Evolutionary conservation across 2,888 invertebrate species (phyloP).

Genomic region (Geophilus truncorum): DNA sequence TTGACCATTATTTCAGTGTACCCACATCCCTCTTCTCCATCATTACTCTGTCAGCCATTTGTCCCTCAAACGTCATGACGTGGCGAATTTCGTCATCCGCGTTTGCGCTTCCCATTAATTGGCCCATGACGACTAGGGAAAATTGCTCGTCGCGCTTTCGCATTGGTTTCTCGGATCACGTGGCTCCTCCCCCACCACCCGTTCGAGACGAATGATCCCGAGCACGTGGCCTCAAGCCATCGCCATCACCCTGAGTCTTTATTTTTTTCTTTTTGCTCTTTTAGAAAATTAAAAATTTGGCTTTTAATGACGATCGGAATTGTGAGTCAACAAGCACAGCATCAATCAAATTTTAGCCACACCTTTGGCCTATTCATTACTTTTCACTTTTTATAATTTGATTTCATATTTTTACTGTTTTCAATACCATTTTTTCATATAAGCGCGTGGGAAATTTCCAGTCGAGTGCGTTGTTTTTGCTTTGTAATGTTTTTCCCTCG

Average conservation of each 20-base stretch:
- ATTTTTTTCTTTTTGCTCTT: not conserved
- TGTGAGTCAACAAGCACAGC: not conserved
- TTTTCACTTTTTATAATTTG: not conserved
- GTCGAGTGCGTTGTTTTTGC: not conserved
- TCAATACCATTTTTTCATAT: not conserved
- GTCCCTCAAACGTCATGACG: slow-evolving; percentile 20
- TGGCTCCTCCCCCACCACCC: slow-evolving; percentile 11
- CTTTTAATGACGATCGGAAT: not conserved
- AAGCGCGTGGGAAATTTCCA: not conserved
- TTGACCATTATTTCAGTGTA: not conserved
- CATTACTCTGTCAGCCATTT: slow-evolving; percentile 11
- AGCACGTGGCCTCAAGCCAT: not conserved
- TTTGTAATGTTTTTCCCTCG: not conserved
- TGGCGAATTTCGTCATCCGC: slow-evolving; percentile 16
- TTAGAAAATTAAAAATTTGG: not conserved
- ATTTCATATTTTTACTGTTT: not conserved
- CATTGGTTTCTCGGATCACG: not conserved
- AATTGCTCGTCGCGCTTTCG: not conserved
- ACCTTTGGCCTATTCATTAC: not conserved
- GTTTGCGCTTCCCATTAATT: slow-evolving; percentile 3
- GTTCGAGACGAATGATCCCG: not conserved
- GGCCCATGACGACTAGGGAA: not conserved
- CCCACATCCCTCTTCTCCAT: not conserved
- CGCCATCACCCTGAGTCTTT: not conserved
- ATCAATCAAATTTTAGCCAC: not conserved